Evolutionary conservation across 1,140 invertebrate species (phyloP).

Genomic region (Melitaea cinxia): DNA sequence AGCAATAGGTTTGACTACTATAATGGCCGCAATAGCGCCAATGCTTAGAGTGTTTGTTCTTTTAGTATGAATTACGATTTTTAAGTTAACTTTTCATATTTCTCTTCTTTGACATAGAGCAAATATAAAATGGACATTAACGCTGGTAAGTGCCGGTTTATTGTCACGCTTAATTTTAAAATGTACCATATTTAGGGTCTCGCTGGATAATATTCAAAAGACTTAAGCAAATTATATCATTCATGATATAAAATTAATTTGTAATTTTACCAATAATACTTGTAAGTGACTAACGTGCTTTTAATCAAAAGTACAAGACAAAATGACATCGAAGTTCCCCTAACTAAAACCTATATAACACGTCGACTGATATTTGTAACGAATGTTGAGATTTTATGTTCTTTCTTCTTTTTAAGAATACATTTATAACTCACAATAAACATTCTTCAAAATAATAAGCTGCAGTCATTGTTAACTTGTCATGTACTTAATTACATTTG

Average conservation of each 20-base stretch:
- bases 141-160: constrained; percentile 63
- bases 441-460: constrained; percentile 12
- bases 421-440: constrained; percentile 3
- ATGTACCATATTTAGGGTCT: not conserved
- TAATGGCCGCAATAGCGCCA: constrained; percentile 80
- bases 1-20: constrained; percentile 75
- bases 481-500: constrained; percentile 6
- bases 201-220: not conserved
- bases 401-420: not conserved
- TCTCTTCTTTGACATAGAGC: constrained; percentile 45
- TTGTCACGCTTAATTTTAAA: constrained; percentile 16
- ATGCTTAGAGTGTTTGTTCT: constrained; percentile 75
- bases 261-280: not conserved
- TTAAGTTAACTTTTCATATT: constrained; percentile 46
- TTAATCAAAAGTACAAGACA: not conserved
- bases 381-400: constrained; percentile 11
- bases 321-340: not conserved
- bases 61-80: constrained; percentile 57
- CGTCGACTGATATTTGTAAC: constrained; percentile 22
- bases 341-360: constrained; percentile 4
- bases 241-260: not conserved
- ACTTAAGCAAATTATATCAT: not conserved
- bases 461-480: constrained; percentile 2
- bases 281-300: not conserved
- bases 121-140: constrained; percentile 74